These are phyloP conservation scores for Mactromeris polynyma DNA, from an alignment of 2,888 invertebrate species.

Conservation along the genomic window DNA sequence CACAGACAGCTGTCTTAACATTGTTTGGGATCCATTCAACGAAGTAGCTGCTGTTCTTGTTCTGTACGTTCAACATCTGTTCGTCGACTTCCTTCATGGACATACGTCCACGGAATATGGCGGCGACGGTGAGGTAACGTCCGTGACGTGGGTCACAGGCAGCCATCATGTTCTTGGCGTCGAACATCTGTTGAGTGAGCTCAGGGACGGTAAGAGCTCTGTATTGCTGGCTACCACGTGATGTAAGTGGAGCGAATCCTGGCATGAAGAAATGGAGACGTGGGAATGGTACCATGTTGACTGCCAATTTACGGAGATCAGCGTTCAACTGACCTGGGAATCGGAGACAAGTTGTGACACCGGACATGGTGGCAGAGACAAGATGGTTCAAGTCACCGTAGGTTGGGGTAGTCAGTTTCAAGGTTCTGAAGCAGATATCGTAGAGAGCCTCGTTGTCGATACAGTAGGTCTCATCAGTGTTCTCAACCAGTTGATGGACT, in stretches of 20 bases:
- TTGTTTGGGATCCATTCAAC: conserved; percentile 86
- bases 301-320: conserved; percentile 74
- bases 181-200: conserved; percentile 91
- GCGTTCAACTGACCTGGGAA: conserved; percentile 75
- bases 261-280: conserved; percentile 87
- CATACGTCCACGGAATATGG: conserved; percentile 86
- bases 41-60: conserved; percentile 86
- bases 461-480: conserved; percentile 88
- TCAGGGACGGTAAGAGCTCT: conserved; percentile 85
- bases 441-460: conserved; percentile 89
- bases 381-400: conserved; percentile 96
- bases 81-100: conserved; percentile 89
- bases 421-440: conserved; percentile 93
- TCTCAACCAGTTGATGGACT: conserved; percentile 88
- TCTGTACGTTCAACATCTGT: conserved; percentile 94
- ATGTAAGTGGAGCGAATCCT: conserved; percentile 87
- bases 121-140: conserved; percentile 88
- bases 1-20: conserved; percentile 84
- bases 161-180: conserved; percentile 99
- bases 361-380: conserved; percentile 89
- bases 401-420: conserved; percentile 93
- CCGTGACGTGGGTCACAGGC: conserved; percentile 97
- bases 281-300: conserved; percentile 87
- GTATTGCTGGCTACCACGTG: conserved; percentile 86
- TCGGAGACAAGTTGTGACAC: conserved; percentile 91